phyloP scores from a whole-genome alignment of 2,888 invertebrate species.

The Eupithecia abbreviata region DNA sequence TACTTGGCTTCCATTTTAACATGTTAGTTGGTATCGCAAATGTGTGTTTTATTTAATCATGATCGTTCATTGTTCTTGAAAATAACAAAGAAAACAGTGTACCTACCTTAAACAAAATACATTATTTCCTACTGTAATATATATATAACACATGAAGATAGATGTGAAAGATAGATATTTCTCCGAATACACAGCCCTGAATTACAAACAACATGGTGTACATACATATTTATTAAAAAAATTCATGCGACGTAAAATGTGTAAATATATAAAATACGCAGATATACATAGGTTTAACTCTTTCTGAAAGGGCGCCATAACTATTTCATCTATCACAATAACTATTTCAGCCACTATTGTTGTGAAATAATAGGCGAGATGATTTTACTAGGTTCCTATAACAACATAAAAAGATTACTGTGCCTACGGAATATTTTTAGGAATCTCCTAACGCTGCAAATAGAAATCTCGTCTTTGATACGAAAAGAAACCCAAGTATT shows the following conservation, averaged over 20 bases:
- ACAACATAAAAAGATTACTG: neutral
- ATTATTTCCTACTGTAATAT: neutral
- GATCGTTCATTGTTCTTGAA: neutral
- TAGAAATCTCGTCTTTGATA: neutral
- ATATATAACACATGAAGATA: neutral
- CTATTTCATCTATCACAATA: neutral
- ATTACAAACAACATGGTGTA: neutral
- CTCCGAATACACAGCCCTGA: neutral
- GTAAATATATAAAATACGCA: neutral
- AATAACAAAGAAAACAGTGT: neutral
- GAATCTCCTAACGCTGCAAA: neutral
- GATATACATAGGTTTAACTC: neutral
- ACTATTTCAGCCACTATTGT: neutral
- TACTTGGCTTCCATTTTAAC: neutral
- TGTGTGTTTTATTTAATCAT: neutral
- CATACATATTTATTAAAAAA: neutral
- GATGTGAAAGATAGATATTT: neutral
- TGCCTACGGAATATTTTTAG: neutral
- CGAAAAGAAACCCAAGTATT: conserved; percentile 5
- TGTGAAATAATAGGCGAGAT: neutral
- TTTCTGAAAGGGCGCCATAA: neutral
- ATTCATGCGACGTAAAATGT: neutral
- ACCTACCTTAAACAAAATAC: neutral
- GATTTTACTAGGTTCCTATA: neutral
- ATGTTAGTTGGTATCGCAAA: neutral